Evolutionary conservation across 2,797 vertebrate species (phyloP), one percentile per base, ranked within the genome.

Genomic region (Hydrolagus colliei): DNA sequence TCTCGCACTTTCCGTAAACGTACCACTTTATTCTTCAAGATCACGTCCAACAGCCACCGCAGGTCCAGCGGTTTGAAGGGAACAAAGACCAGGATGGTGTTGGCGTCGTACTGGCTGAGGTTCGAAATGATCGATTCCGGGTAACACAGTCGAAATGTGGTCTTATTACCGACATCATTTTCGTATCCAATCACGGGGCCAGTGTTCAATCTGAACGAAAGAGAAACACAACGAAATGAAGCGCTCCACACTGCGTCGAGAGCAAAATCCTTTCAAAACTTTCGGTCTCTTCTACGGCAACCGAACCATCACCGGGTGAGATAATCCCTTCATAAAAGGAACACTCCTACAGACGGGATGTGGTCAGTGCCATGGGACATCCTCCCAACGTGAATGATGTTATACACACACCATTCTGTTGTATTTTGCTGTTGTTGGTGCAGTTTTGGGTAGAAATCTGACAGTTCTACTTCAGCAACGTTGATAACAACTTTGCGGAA

Each of bases 101-200:
- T 91, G 1, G 93, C 93, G 86, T 95, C 94, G 0, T 91, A 91
- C 88, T 95, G 92, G 87, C 85, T 88, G 0, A 90, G 90, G 90
- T 94, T 91, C 2, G 93, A 92, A 90, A 94, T 95, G 88, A 94
- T 88, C 67, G 94, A 95, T 87, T 95, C 94, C 0, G 94, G 94
- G 86, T 95, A 95, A 88, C 93, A 95, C 84, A 95, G 93, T 87
- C 94, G 91, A 88, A 94, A 95, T 13, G 94, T 95, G 0, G 94
- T 95, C 87, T 88, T 94, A 87, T 90, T 93, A 11, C 94, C 94
- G 86, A 95, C 94, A 86, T 95, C 93, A 2, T 93, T 91, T 92
- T 95, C 94, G 0, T 95, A 93, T 62, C 94, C 94, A 89, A 92
- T 86, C 87, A 95, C 90, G 61, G 94, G 94, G 86, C 94, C 94